Base-by-base conservation (phyloP, 1,140 invertebrate species). In the Luehdorfia chinensis region DNA sequence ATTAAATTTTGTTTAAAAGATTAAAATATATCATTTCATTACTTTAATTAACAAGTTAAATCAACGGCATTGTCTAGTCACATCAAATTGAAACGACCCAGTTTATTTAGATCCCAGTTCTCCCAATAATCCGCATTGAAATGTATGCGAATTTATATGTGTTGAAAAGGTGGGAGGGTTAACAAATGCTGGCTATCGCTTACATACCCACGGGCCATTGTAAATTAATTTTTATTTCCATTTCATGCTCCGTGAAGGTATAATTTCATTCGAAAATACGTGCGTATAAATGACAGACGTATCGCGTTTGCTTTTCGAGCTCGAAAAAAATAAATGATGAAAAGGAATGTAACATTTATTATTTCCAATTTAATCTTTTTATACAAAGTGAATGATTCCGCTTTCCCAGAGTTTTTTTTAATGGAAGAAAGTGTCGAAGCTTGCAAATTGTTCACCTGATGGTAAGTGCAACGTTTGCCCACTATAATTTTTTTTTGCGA, bases 221-320 rank as follows among this genome's bases (percentile, higher is more conserved):
- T 16, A 30, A 43, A 43, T 43, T 23, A 43, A 43, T 43, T 43
- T 43, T 43, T 43, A 43, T 43, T 43, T 43, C 25, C 39, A 28
- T 43, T 21, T 15, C 33, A 36, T 36, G 33, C n/a, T 21, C 33
- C 25, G 39, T 11, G 39, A 43, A 43, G 23, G 39, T 43, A 43
- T 43, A 43, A 43, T 43, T 43, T 30, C 39, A 43, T 43, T 43
- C 25, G 14, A 43, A 43, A 43, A 43, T 43, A 28, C 39, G 25
- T 28, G 15, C 12, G 25, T 28, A 31, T 4, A n/a, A 18, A 43
- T 43, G 12, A 11, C 6, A 12, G 12, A 31, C 9, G 12, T 31
- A 31, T 5, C 12, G 12, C 11, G 30, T 12, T 11, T 11, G 30
- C 25, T 8, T 27, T 27, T 27, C 11, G 8, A 2, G 8, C 25